phyloP scores from a whole-genome alignment of 2,797 vertebrate genomes.

The Hyperoplus immaculatus region DNA sequence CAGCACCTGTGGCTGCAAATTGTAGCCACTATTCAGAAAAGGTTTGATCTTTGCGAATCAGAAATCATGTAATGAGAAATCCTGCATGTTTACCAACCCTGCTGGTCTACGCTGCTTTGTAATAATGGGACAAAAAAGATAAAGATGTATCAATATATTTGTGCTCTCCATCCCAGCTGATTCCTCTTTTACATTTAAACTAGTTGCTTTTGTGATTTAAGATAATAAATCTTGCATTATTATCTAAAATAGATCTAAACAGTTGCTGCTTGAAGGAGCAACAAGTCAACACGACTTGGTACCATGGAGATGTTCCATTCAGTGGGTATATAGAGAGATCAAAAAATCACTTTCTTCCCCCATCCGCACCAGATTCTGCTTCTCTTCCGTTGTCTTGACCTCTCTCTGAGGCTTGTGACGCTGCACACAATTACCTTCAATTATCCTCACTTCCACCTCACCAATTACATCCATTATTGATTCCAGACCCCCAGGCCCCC shows the following conservation, averaged over 20 bases:
- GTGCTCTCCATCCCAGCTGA: background rate
- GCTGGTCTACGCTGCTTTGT: background rate
- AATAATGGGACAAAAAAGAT: background rate
- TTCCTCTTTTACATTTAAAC: background rate
- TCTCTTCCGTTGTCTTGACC: constrained; percentile 58
- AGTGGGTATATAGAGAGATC: background rate
- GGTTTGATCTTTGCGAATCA: background rate
- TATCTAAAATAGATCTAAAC: background rate
- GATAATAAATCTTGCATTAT: background rate
- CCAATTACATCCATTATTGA: constrained; percentile 85
- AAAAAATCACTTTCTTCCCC: background rate
- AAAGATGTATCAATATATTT: background rate
- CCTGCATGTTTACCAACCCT: background rate
- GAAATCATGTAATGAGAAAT: constrained; percentile 16
- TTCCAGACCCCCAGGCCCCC: constrained; percentile 68
- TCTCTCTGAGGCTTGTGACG: constrained; percentile 59
- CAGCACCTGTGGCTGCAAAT: constrained; percentile 8
- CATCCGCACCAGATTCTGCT: constrained; percentile 19
- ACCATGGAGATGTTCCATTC: background rate
- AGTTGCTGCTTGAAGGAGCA: constrained; percentile 19
- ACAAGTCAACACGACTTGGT: background rate
- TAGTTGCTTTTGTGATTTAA: background rate
- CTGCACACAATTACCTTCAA: constrained; percentile 83
- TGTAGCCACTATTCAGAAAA: background rate
- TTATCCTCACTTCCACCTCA: constrained; percentile 85